phyloP scores from a whole-genome alignment of 2,888 invertebrate species.

The Alloscopus bannaensis region DNA sequence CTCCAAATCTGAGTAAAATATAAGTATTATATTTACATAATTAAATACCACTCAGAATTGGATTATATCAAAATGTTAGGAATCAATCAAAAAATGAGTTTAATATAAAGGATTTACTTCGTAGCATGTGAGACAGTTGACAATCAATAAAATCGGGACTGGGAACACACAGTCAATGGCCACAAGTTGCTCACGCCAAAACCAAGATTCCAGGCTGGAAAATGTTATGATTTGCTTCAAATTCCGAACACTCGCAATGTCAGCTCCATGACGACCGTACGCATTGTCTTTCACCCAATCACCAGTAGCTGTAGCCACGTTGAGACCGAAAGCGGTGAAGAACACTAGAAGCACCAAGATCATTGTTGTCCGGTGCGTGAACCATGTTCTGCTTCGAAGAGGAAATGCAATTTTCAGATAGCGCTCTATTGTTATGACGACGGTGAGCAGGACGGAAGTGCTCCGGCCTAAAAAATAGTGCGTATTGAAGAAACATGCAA shows the following conservation, averaged over 20 bases:
- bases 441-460: not conserved
- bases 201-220: not conserved
- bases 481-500: not conserved
- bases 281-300: not conserved
- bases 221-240: not conserved
- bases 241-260: not conserved
- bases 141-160: not conserved
- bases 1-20: conserved; percentile 1
- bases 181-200: not conserved
- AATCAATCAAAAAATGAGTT: not conserved
- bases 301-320: not conserved
- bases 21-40: not conserved
- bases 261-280: not conserved
- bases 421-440: conserved; percentile 9
- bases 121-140: not conserved
- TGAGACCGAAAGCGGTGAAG: not conserved
- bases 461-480: not conserved
- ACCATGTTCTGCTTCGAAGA: conserved; percentile 2
- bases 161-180: conserved; percentile 18
- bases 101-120: not conserved
- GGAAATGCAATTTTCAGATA: conserved; percentile 11
- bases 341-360: not conserved
- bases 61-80: not conserved
- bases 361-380: not conserved
- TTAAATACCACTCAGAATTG: not conserved